Evolutionary conservation across 2,888 invertebrate species (phyloP), one percentile per base, ranked within the genome.

Genomic region (Thelaira solivaga): DNA sequence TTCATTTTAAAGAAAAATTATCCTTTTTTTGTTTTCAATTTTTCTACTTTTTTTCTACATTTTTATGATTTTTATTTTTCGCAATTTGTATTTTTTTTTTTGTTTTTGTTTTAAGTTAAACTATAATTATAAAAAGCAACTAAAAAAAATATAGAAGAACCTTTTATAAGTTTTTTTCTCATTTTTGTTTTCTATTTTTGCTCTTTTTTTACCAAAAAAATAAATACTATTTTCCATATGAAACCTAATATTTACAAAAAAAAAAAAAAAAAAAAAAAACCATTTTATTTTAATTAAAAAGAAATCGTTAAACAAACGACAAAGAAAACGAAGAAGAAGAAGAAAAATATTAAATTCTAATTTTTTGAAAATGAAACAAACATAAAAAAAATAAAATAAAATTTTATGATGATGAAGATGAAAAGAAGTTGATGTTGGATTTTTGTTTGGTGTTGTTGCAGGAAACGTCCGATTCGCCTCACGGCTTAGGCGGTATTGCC

Each of bases 401-500:
- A 81, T 80, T 80, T 80, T 71, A 83, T 83, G 82, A 83, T 74
- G 82, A 85, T 83, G 83, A 83, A 83, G 84, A 83, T 85, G 43
- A 85, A 89, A 88, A 93, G 93, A 95, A 95, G 95, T 95, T 95
- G 95, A 95, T 95, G 95, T 86, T 95, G 94, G 95, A 89, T 89
- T 89, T 91, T 92, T 93, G 93, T 93, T 93, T 93, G 95, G 94
- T 86, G 86, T 95, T 88, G 88, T 95, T 94, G 94, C 96, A 96
- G 96, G 95, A 95, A 93, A 91, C 92, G 91, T 89, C 89, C 84
- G 89, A 89, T 86, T 89, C 88, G 93, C 93, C 93, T 92, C 93
- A 92, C 92, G 92, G 92, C 91, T 92, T 91, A 90, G 90, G 90
- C 85, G 83, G 84, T 77, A 82, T 82, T 67, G 82, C 82, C 69